phyloP scores from a whole-genome alignment of 2,113 vertebrate species.

The Pseudopodoces humilis region DNA sequence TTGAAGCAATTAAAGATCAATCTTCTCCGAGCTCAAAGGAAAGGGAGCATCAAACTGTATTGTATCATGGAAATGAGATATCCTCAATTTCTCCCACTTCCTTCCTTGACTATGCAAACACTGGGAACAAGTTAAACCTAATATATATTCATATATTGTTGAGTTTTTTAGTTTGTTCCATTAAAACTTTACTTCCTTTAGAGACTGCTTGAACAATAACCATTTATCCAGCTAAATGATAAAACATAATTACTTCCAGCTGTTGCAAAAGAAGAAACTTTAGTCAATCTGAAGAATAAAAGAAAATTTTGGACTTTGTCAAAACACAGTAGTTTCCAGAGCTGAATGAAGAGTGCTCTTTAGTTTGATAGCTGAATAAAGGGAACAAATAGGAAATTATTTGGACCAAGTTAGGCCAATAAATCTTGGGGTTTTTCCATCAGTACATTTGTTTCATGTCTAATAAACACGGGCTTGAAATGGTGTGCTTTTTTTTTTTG shows the following conservation, averaged over 20 bases:
- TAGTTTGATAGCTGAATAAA: neutral
- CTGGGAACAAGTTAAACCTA: neutral
- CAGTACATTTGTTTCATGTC: neutral
- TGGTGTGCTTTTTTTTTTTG: neutral
- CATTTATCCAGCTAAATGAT: neutral
- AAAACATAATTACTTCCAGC: conserved; percentile 19
- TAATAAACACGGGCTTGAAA: neutral
- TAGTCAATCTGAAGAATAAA: neutral
- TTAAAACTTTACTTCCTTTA: neutral
- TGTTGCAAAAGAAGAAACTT: neutral
- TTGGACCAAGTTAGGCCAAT: neutral
- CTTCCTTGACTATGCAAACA: neutral
- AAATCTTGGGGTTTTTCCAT: neutral
- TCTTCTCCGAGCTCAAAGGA: neutral
- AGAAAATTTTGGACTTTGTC: neutral
- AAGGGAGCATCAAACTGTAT: neutral
- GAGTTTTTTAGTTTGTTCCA: neutral
- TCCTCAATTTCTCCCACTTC: neutral
- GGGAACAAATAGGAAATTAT: neutral
- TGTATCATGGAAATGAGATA: neutral
- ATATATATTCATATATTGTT: neutral
- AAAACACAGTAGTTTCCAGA: neutral
- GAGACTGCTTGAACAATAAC: neutral
- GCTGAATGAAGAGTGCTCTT: neutral
- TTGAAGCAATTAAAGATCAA: neutral